Evolutionary conservation across 1,140 invertebrate species (phyloP).

Genomic region (Pseudoatta argentina): DNA sequence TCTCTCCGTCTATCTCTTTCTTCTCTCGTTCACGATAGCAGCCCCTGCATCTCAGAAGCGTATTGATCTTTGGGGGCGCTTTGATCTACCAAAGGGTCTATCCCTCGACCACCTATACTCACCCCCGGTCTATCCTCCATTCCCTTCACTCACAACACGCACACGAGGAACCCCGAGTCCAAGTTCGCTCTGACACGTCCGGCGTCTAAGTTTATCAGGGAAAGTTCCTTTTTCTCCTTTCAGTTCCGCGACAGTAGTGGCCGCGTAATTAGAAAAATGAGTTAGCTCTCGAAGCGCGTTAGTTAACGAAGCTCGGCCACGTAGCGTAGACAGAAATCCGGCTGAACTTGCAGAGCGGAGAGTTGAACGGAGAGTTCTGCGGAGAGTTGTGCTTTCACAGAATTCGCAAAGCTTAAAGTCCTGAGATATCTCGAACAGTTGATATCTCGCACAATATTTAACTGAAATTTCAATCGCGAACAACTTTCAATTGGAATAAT

Average conservation of each 20-base stretch:
- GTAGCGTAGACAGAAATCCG: conserved; percentile 64
- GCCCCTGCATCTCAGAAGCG: conserved; percentile 72
- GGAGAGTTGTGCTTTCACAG: conserved; percentile 51
- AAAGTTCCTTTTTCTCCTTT: conserved; percentile 67
- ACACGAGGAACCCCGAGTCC: conserved; percentile 60
- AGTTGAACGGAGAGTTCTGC: conserved; percentile 41
- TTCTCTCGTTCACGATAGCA: conserved; percentile 36
- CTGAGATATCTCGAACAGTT: conserved; percentile 2
- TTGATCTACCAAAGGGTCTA: conserved; percentile 83
- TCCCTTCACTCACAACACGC: conserved; percentile 58
- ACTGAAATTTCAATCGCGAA: conserved; percentile 26
- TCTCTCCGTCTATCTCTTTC: conserved; percentile 14
- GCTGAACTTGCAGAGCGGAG: conserved; percentile 70
- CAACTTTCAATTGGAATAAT: background rate
- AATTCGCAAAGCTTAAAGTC: conserved; percentile 52
- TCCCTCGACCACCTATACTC: conserved; percentile 64
- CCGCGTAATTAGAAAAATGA: conserved; percentile 85
- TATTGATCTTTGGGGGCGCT: conserved; percentile 85
- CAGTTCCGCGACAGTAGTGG: conserved; percentile 75
- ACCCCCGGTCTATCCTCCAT: conserved; percentile 57
- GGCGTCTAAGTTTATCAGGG: conserved; percentile 82
- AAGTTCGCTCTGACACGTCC: conserved; percentile 72
- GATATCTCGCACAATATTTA: conserved; percentile 6
- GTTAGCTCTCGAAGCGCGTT: conserved; percentile 77
- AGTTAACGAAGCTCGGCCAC: conserved; percentile 69